Conservation (phyloP, 2,888 invertebrate species). For the Pollenia labialis region DNA sequence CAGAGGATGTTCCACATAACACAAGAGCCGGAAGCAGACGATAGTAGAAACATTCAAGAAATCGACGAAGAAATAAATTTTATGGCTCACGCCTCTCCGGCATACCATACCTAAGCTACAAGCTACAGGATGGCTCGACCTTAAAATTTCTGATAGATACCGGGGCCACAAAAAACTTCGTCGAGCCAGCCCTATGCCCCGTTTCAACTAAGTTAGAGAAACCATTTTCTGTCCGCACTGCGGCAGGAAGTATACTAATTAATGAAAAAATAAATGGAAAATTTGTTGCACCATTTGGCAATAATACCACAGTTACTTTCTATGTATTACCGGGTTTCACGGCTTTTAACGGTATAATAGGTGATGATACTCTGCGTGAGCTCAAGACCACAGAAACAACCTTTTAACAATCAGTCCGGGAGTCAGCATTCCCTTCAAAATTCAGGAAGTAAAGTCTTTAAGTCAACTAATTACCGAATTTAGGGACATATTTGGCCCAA, state of each 20-base stretch:
- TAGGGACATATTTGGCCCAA: slow-evolving; percentile 14
- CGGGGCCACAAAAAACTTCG: too few species aligned
- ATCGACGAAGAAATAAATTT: too few species aligned
- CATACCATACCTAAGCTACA: too few species aligned
- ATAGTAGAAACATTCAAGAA: neutral
- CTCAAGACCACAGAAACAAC: slow-evolving; percentile 20
- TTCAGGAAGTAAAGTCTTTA: neutral
- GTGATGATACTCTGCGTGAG: too few species aligned
- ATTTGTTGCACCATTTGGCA: slow-evolving; percentile 38
- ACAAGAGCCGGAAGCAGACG: neutral
- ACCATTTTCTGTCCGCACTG: slow-evolving; percentile 28
- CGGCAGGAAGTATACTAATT: slow-evolving; percentile 17
- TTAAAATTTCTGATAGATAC: too few species aligned
- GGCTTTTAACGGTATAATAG: too few species aligned
- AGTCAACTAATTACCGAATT: neutral
- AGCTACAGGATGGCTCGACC: too few species aligned
- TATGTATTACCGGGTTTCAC: too few species aligned
- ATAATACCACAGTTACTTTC: slow-evolving; percentile 43
- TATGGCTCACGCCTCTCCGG: too few species aligned
- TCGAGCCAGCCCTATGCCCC: slow-evolving; percentile 1
- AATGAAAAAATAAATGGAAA: slow-evolving; percentile 9
- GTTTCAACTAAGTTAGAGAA: slow-evolving; percentile 25
- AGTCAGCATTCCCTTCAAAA: slow-evolving; percentile 8
- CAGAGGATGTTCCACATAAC: neutral
- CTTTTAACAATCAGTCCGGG: slow-evolving; percentile 26